Conservation (phyloP, 2,113 vertebrate species). For the Festucalex cinctus region DNA sequence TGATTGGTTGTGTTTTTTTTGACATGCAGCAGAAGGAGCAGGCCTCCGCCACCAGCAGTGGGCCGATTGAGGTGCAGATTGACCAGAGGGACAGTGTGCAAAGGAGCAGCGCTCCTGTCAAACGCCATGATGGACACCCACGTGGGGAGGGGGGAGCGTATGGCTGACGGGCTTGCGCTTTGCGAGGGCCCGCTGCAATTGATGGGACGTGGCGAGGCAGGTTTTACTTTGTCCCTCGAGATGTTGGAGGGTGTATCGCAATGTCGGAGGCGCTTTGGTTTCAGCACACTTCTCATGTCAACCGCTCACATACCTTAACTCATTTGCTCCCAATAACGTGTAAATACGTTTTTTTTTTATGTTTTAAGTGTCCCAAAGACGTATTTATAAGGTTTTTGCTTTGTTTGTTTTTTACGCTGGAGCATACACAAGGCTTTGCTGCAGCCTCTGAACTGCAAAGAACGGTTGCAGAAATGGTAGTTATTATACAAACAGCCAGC, state of each 20-base stretch:
- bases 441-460: no score
- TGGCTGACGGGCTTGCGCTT: constrained; percentile 49
- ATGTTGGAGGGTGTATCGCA: constrained; percentile 64
- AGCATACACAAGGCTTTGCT: no score
- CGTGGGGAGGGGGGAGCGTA: constrained; percentile 47
- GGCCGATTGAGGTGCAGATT: constrained; percentile 75
- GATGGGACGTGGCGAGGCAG: constrained; percentile 58
- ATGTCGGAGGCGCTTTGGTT: constrained; percentile 53
- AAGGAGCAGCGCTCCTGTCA: constrained; percentile 70
- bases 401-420: no score
- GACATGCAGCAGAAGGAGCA: constrained; percentile 73
- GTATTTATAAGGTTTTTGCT: no score
- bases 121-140: constrained; percentile 65
- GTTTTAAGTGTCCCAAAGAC: no score
- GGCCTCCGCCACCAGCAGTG: constrained; percentile 64
- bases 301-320: constrained; percentile 5
- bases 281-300: constrained; percentile 70
- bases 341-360: no score
- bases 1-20: constrained; percentile 39
- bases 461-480: no score
- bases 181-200: constrained; percentile 47
- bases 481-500: no score
- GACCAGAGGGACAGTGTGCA: constrained; percentile 62
- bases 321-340: no score
- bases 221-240: constrained; percentile 64